Base-by-base conservation (phyloP, 2,797 vertebrate species). In the Acanthurus lineatus region DNA sequence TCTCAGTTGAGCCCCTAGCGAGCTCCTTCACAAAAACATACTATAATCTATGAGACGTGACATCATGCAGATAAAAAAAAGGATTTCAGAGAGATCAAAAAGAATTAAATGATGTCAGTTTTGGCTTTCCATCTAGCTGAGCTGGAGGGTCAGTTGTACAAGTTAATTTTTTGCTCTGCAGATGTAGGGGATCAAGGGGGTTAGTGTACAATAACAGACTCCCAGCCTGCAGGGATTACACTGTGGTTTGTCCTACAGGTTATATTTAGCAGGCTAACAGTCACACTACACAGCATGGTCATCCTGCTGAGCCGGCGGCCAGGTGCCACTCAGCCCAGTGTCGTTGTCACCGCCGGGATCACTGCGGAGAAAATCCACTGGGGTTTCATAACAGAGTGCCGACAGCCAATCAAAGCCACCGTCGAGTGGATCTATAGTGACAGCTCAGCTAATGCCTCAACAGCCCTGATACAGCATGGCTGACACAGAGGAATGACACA, bases 381-480 rank as follows among this genome's bases (percentile, higher is more conserved):
- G 51, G 79, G 67, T 86, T 85, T 88, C 75, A 68, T 71, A 84
- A 87, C 77, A 82, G 81, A 84, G 76, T 52, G 59, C 53, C 73
- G 78, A 48, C 83, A 80, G 84, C 88, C 86, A 91, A 90, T 94
- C 81, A 88, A 45, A 79, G 64, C 68, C 9, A 15, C 45, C 35
- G 69, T 66, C 61, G 69, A 56, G n/a, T 65, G 42, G 81, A 40
- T 63, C 73, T 44, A 68, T 64, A 57, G 32, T 22, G 70, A 82
- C 61, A 48, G 62, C 61, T 59, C 66, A 40, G 72, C 20, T 48
- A 71, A 76, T 48, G 52, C 76, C 51, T 68, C 73, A 38, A 69
- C 71, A 81, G 77, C 48, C 9, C 69, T 44, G 65, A 60, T 17
- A 52, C 32, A 52, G 57, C 70, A 52, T 19, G n/a, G 53, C 74